Conservation (phyloP, 2,888 invertebrate genomes). For the Xanthorhoe designata region DNA sequence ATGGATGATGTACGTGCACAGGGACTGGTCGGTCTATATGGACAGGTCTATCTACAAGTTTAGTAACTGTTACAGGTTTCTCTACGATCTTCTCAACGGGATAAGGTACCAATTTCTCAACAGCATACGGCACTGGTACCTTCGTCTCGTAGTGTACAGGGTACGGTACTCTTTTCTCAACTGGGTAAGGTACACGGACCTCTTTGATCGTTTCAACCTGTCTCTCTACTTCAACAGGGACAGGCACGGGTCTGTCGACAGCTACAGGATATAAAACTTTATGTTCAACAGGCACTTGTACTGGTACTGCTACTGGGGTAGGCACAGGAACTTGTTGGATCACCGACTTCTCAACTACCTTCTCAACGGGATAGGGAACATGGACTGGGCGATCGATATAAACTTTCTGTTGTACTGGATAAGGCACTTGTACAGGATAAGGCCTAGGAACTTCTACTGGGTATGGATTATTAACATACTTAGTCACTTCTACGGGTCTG, state of each 20-base stretch:
- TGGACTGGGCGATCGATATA: constrained; percentile 82
- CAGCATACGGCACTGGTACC: constrained; percentile 81
- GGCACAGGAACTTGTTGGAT: constrained; percentile 72
- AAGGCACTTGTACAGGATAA: constrained; percentile 84
- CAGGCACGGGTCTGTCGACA: constrained; percentile 72
- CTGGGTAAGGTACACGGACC: constrained; percentile 77
- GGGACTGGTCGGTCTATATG: constrained; percentile 73
- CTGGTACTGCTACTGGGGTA: constrained; percentile 74
- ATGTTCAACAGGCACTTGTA: constrained; percentile 70
- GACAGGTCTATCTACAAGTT: constrained; percentile 74
- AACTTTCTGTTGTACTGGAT: constrained; percentile 80
- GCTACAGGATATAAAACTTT: constrained; percentile 69
- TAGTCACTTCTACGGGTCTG: constrained; percentile 81
- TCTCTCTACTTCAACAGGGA: constrained; percentile 77
- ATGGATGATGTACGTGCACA: constrained; percentile 71
- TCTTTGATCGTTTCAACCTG: constrained; percentile 62
- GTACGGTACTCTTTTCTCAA: constrained; percentile 77
- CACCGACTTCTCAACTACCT: constrained; percentile 80
- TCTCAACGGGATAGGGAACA: constrained; percentile 81
- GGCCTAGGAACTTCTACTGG: constrained; percentile 82
- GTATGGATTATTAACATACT: constrained; percentile 85
- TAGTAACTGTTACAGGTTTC: constrained; percentile 82
- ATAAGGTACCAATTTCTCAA: constrained; percentile 78
- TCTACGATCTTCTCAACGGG: constrained; percentile 82
- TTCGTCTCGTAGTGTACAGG: constrained; percentile 78